Evolutionary conservation across 1,140 invertebrate species (phyloP).

Genomic region (Drosophila neocordata): DNA sequence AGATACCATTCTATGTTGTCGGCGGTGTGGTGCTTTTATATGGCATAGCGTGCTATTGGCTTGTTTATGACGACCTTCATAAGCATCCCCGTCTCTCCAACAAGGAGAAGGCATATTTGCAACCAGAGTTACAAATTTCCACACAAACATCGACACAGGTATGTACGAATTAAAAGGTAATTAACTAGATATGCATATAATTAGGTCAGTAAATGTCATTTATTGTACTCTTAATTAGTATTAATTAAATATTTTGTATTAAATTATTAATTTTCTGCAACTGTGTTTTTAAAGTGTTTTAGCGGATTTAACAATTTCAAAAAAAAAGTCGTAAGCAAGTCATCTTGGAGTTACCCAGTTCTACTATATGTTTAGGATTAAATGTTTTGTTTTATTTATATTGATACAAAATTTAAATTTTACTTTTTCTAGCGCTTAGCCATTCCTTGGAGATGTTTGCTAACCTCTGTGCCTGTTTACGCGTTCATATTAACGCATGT

Average conservation of each 20-base stretch:
- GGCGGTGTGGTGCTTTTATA: slow-evolving; percentile 47
- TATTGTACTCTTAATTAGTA: neutral
- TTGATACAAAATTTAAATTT: neutral
- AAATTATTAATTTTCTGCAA: too few relatives aligned
- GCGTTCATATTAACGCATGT: slow-evolving; percentile 72
- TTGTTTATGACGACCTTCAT: slow-evolving; percentile 65
- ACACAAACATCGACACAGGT: slow-evolving; percentile 27
- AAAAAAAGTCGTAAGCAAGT: too few relatives aligned
- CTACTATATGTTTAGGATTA: too few relatives aligned
- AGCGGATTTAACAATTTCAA: neutral
- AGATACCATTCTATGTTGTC: slow-evolving; percentile 64
- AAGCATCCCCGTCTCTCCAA: slow-evolving; percentile 64
- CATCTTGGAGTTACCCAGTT: too few relatives aligned
- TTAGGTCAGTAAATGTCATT: neutral
- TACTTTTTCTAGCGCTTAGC: slow-evolving; percentile 20
- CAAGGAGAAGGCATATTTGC: slow-evolving; percentile 55
- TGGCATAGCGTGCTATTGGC: slow-evolving; percentile 56
- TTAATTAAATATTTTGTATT: too few relatives aligned
- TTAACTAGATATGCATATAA: neutral
- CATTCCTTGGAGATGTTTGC: slow-evolving; percentile 60
- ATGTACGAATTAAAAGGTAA: neutral
- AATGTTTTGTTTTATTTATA: too few relatives aligned
- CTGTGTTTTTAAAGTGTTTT: too few relatives aligned
- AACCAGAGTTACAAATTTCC: neutral
- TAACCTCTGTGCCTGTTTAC: slow-evolving; percentile 52